A percentile compares a stretch with the other conserved stretches of the same genome.
These are phyloP conservation scores for Ictalurus punctatus DNA, from an alignment of 2,113 vertebrate species.

Conservation along the genomic window DNA sequence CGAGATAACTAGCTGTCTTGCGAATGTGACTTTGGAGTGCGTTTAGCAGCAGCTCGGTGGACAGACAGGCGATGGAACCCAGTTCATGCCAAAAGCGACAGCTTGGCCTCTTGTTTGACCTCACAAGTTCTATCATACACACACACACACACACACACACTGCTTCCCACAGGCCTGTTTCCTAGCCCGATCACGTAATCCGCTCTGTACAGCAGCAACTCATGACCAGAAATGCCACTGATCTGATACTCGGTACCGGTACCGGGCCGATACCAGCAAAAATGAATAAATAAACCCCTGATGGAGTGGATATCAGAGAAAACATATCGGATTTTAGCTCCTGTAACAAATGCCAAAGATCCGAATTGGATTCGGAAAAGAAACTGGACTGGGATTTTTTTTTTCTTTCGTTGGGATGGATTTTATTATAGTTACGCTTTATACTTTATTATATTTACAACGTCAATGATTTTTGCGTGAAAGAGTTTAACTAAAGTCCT, in stretches of 20 bases:
- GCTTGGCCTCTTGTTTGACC: conserved; percentile 15
- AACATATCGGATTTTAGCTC: neutral
- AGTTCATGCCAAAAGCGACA: conserved; percentile 17
- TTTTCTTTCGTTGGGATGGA: no score
- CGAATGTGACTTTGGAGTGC: neutral
- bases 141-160: conserved; percentile 31
- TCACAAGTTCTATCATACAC: conserved; percentile 12
- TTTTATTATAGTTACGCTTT: no score
- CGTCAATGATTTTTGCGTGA: no score
- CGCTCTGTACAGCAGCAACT: neutral
- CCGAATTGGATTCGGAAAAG: neutral
- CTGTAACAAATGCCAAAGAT: neutral
- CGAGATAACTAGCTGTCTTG: neutral
- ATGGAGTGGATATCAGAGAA: neutral
- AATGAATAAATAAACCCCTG: neutral
- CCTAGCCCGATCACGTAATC: neutral
- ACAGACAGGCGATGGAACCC: conserved; percentile 15
- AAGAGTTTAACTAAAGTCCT: no score
- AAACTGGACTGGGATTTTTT: no score
- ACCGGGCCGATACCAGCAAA: neutral
- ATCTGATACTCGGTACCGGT: neutral
- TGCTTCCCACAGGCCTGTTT: neutral
- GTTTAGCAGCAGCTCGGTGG: neutral
- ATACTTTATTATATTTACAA: no score
- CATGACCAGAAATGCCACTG: neutral